Evolutionary conservation across 2,888 invertebrate genomes (phyloP), one percentile per base, ranked within the genome.

Genomic region (Lissonota sp.): DNA sequence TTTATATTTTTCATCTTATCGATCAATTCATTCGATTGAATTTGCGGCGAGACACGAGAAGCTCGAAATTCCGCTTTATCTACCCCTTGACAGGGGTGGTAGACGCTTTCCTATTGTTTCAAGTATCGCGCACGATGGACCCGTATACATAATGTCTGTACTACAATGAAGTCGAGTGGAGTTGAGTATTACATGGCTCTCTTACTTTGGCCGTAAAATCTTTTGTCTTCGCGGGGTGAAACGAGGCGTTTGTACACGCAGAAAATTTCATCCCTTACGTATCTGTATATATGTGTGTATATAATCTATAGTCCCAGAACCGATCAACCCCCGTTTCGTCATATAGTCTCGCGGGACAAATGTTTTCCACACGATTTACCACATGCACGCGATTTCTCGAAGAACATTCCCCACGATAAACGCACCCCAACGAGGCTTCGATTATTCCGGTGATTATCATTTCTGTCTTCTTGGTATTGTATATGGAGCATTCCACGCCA

Each of bases 331-430:
- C 75, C 75, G 70, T 37, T 60, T 74, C 6, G 69, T 37, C 53
- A 71, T 26, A 26, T 26, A 62, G 39, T 72, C 80, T 72, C 80
- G 12, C 26, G 80, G 80, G 75, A 71, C 66, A 62, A 80, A 80
- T 71, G 67, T 75, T 71, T 80, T 80, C 75, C 80, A 72, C 75
- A 49, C 80, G 67, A 80, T 80, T 75, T 80, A 60, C 58, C 66
- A 55, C 16, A 26, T 26, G 26, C 26, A 26, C 26, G 26, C 75
- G 67, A 67, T 75, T 80, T 63, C 60, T 44, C 67, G 60, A 67
- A 51, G 44, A 67, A 14, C 49, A 8, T 46, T 55, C 37, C 49
- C 46, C 51, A 39, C 46, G 60, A 75, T 67, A 76, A 75, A 75
- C 44, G 39, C 75, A 46, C 58, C 60, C 55, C 58, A 69, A 79